Evolutionary conservation across 2,113 vertebrate genomes (phyloP).

Genomic region (Cisticola juncidis): DNA sequence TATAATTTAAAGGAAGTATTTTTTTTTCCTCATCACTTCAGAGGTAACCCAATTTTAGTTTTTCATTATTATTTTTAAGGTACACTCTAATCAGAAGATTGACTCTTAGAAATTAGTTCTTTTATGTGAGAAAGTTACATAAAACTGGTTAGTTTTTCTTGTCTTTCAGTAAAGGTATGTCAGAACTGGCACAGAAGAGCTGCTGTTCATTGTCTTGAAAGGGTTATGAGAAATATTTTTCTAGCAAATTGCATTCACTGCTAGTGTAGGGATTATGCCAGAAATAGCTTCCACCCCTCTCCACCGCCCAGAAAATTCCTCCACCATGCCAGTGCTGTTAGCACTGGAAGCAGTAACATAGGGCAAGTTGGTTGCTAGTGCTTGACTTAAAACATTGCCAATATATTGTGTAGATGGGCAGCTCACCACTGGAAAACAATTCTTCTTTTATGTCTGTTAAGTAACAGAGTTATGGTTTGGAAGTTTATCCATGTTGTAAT

Average conservation of each 20-base stretch:
- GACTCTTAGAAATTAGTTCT: neutral
- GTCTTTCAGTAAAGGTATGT: neutral
- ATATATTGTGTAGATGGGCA: neutral
- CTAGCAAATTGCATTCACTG: neutral
- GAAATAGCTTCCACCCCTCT: neutral
- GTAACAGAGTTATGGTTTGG: neutral
- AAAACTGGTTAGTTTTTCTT: neutral
- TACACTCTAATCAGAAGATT: neutral
- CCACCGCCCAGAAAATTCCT: neutral
- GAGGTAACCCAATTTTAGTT: neutral
- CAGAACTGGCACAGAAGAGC: neutral
- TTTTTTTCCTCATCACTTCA: neutral
- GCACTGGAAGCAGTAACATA: neutral
- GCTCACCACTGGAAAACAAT: neutral
- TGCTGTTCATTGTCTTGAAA: neutral
- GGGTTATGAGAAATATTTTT: neutral
- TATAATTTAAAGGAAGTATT: neutral
- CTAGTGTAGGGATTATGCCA: neutral
- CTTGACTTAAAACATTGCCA: neutral
- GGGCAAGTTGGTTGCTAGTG: neutral
- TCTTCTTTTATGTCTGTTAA: neutral
- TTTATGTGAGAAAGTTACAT: neutral
- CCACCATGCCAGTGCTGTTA: neutral
- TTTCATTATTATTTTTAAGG: neutral
- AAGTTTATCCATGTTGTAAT: neutral